Evolutionary conservation across 2,113 vertebrate species (phyloP).

Genomic region (Vidua chalybeata): DNA sequence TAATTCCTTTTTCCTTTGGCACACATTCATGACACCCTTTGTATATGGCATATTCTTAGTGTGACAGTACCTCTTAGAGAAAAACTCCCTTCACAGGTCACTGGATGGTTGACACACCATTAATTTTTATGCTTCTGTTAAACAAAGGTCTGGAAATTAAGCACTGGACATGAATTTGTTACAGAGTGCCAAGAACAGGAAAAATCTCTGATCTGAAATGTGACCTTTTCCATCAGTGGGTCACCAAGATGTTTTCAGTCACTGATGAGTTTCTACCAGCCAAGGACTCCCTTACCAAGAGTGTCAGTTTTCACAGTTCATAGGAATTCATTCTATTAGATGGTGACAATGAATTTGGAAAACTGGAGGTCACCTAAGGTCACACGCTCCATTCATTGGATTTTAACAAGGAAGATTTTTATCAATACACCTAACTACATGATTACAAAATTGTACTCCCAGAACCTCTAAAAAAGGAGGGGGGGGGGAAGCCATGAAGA

Average conservation of each 20-base stretch:
- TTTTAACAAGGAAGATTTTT: slow-evolving; percentile 45
- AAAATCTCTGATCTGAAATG: slow-evolving; percentile 28
- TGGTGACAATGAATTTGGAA: neutral
- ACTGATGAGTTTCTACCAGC: neutral
- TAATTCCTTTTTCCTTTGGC: slow-evolving; percentile 39
- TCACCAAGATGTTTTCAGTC: slow-evolving; percentile 35
- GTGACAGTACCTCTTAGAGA: neutral
- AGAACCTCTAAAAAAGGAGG: neutral
- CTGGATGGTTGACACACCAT: slow-evolving; percentile 35
- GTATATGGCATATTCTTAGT: neutral
- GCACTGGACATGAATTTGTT: slow-evolving; percentile 25
- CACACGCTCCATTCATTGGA: neutral
- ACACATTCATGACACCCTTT: neutral
- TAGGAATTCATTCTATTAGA: neutral
- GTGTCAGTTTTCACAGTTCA: slow-evolving; percentile 28
- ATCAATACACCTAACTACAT: slow-evolving; percentile 3
- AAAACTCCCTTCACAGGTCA: slow-evolving; percentile 48
- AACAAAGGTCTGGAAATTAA: slow-evolving; percentile 48
- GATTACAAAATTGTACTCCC: slow-evolving; percentile 22
- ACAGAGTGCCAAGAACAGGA: slow-evolving; percentile 21
- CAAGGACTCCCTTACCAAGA: neutral
- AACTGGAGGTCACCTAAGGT: slow-evolving; percentile 5
- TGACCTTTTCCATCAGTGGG: slow-evolving; percentile 15
- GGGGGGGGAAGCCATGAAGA: neutral
- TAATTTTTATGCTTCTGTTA: slow-evolving; percentile 58